phyloP scores from a whole-genome alignment of 2,797 vertebrate genomes.

The Scarus forsteni region DNA sequence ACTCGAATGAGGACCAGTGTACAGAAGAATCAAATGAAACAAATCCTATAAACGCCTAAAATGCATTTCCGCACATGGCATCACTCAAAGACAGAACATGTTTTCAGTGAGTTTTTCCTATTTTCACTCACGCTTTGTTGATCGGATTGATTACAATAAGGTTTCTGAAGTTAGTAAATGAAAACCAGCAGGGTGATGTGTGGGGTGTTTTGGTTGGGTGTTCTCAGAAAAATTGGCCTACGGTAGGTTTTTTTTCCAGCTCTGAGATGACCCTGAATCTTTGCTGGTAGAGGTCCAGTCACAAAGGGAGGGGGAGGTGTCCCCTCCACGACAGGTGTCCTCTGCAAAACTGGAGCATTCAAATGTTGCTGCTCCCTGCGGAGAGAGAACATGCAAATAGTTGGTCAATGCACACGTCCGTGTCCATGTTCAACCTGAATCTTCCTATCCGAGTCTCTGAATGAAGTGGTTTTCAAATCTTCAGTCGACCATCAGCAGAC shows the following conservation, averaged over 20 bases:
- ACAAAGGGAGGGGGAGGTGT: constrained; percentile 83
- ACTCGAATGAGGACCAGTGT: constrained; percentile 88
- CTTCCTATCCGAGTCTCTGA: too few species aligned
- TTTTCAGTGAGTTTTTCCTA: constrained; percentile 76
- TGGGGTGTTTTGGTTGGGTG: constrained; percentile 49
- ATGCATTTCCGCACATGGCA: constrained; percentile 84
- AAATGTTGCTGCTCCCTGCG: constrained; percentile 96
- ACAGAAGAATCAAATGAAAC: constrained; percentile 89
- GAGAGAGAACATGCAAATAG: constrained; percentile 23
- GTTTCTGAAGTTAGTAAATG: constrained; percentile 77
- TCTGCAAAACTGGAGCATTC: constrained; percentile 88
- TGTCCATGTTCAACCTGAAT: too few species aligned
- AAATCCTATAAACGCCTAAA: constrained; percentile 88
- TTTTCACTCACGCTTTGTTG: constrained; percentile 82
- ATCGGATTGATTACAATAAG: constrained; percentile 85
- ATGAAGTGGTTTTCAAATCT: too few species aligned
- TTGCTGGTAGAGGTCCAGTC: constrained; percentile 87
- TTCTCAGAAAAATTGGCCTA: constrained; percentile 73
- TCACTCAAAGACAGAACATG: constrained; percentile 82
- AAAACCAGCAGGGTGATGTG: constrained; percentile 85
- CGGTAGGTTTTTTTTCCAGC: constrained; percentile 61
- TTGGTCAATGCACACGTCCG: constrained; percentile 4
- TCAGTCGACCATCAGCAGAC: too few species aligned
- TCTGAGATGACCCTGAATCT: constrained; percentile 82
- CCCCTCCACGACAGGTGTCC: constrained; percentile 80